Conservation (phyloP, 2,797 vertebrate genomes). For the Odontamblyopus lacepedii region DNA sequence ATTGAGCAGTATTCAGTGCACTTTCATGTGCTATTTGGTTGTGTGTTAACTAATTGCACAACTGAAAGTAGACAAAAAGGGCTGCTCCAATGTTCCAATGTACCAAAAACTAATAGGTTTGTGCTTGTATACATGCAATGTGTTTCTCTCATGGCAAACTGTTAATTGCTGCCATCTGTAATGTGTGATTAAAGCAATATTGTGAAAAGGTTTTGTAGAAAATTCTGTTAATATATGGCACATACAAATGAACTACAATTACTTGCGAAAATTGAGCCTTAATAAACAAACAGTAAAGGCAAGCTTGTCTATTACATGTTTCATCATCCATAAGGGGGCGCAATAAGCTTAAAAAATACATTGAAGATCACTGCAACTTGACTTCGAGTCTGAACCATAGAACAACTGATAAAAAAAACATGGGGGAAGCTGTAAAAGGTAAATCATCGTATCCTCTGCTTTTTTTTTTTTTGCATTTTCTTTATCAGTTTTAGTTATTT, state of each 20-base stretch:
- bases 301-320: slow-evolving; percentile 17
- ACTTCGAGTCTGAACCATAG: neutral
- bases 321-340: slow-evolving; percentile 57
- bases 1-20: slow-evolving; percentile 60
- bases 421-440: neutral
- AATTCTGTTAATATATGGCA: slow-evolving; percentile 51
- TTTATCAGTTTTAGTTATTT: too few relatives aligned
- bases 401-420: neutral
- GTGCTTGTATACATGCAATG: slow-evolving; percentile 77
- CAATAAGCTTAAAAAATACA: slow-evolving; percentile 15
- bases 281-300: slow-evolving; percentile 3
- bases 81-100: slow-evolving; percentile 62
- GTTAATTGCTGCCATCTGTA: slow-evolving; percentile 70
- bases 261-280: slow-evolving; percentile 24
- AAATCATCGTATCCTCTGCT: neutral
- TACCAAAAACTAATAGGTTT: slow-evolving; percentile 72
- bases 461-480: too few relatives aligned
- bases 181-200: slow-evolving; percentile 80
- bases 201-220: slow-evolving; percentile 58
- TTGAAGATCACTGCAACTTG: neutral
- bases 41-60: slow-evolving; percentile 40
- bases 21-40: slow-evolving; percentile 54
- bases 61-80: slow-evolving; percentile 51
- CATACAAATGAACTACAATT: slow-evolving; percentile 41
- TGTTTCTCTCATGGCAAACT: slow-evolving; percentile 68